Base-by-base conservation (phyloP, 2,888 invertebrate genomes). In the Drosophila koepferae region DNA sequence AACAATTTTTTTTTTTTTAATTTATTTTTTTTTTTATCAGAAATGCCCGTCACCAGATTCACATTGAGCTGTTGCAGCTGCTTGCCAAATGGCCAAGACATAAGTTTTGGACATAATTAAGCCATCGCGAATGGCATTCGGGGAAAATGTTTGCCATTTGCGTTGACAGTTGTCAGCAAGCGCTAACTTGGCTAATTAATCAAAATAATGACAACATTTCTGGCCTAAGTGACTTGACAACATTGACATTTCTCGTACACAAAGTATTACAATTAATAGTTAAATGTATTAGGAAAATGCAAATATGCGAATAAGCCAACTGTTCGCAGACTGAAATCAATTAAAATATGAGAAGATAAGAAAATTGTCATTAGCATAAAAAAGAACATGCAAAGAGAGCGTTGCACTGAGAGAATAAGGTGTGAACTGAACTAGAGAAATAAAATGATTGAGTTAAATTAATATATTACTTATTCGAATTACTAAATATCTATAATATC, bases 81-180 rank as follows among this genome's bases (percentile, higher is more conserved):
- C 53, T 77, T 79, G 68, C 80, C 51, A 87, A 82, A 74, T 86
- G 84, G 63, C 71, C 58, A 54, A 63, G 56, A 71, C 88, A 80
- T 89, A 77, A 80, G 58, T 88, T 89, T 85, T 85, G 90, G 85
- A 85, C 90, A 85, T 85, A 85, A 85, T 89, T 87, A 89, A 85
- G 90, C 77, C 88, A 85, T 85, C 88, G 74, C 77, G 72, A 79
- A 70, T 75, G 72, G 65, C 82, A 69, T 75, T 70, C 59, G 72
- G 75, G 60, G 63, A 77, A 82, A 89, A 82, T 74, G 74, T 68
- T 69, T 64, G 88, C 90, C 90, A 87, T 87, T 89, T 89, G 86
- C 77, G 90, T 82, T 89, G 90, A 89, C 90, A 85, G 88, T 77
- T 89, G 79, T 82, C 86, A 81, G 67, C 71, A 14, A 75, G 69